These are phyloP conservation scores for Ormyrus pomaceus DNA, from an alignment of 2,888 invertebrate genomes.

Conservation along the genomic window DNA sequence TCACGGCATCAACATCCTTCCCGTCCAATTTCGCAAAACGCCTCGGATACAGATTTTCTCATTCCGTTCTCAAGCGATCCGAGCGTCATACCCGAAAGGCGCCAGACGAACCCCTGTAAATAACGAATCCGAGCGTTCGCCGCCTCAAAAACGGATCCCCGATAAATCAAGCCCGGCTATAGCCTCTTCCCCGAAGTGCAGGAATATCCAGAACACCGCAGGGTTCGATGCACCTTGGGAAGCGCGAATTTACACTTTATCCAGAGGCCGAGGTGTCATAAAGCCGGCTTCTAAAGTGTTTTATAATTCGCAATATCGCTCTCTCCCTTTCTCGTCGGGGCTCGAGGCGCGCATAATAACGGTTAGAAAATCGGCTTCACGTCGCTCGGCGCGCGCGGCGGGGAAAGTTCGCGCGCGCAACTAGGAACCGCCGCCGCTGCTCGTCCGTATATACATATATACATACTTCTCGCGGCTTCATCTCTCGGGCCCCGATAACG, in stretches of 20 bases:
- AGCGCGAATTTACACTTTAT: constrained; percentile 33
- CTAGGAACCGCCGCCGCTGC: constrained; percentile 1
- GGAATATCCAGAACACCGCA: not conserved
- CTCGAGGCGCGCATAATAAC: constrained; percentile 7
- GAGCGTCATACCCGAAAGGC: not conserved
- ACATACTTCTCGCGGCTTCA: not conserved
- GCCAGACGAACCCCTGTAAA: constrained; percentile 20
- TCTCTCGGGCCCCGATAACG: constrained; percentile 35
- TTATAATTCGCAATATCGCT: constrained; percentile 36
- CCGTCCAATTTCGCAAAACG: too few species aligned
- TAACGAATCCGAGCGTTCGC: constrained; percentile 8
- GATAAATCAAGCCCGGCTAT: constrained; percentile 21
- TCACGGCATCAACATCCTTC: too few species aligned
- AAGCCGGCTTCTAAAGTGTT: constrained; percentile 25
- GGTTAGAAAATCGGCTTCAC: constrained; percentile 37
- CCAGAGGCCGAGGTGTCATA: constrained; percentile 9
- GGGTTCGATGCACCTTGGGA: constrained; percentile 3
- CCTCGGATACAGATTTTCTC: too few species aligned
- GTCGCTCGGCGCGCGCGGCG: constrained; percentile 24
- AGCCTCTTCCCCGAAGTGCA: constrained; percentile 12
- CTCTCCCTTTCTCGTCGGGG: not conserved
- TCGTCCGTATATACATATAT: too few species aligned
- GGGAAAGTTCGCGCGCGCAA: constrained; percentile 43
- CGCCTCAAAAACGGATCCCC: not conserved
- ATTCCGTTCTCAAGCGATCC: too few species aligned